Conservation (phyloP, 2,113 vertebrate species). For the Chascanopsetta lugubris region DNA sequence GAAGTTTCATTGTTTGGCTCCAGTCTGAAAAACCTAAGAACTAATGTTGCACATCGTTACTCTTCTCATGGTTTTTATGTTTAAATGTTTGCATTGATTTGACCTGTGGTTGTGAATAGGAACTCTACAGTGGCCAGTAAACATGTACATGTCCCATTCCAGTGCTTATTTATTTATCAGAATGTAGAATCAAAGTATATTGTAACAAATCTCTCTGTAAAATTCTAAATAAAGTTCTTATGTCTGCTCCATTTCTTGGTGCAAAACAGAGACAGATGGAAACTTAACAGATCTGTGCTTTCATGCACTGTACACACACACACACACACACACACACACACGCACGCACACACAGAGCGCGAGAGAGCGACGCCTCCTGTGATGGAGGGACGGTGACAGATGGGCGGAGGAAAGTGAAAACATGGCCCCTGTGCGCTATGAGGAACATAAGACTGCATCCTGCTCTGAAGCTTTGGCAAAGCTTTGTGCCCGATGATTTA, state of each 20-base stretch:
- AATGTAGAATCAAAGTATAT: slow-evolving; percentile 58
- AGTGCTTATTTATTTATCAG: slow-evolving; percentile 56
- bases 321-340: too few species aligned
- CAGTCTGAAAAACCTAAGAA: neutral
- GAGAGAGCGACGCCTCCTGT: neutral
- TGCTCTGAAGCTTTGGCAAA: neutral
- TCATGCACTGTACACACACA: neutral
- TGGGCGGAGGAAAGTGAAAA: slow-evolving; percentile 35
- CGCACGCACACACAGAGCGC: neutral
- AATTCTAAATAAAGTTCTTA: slow-evolving; percentile 55
- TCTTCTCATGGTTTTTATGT: neutral
- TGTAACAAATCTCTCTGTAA: slow-evolving; percentile 36
- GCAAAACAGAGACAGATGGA: neutral
- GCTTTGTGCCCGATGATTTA: neutral
- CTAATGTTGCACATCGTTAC: neutral
- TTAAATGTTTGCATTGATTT: slow-evolving; percentile 3
- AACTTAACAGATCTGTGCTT: neutral
- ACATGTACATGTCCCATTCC: slow-evolving; percentile 23
- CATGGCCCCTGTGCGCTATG: slow-evolving; percentile 7
- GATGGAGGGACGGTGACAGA: slow-evolving; percentile 42
- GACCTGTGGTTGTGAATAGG: neutral
- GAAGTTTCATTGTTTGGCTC: neutral
- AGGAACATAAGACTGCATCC: slow-evolving; percentile 1
- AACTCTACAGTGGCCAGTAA: neutral
- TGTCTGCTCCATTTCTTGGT: neutral